Conservation (phyloP, 2,797 vertebrate species). For the Octomys mimax region DNA sequence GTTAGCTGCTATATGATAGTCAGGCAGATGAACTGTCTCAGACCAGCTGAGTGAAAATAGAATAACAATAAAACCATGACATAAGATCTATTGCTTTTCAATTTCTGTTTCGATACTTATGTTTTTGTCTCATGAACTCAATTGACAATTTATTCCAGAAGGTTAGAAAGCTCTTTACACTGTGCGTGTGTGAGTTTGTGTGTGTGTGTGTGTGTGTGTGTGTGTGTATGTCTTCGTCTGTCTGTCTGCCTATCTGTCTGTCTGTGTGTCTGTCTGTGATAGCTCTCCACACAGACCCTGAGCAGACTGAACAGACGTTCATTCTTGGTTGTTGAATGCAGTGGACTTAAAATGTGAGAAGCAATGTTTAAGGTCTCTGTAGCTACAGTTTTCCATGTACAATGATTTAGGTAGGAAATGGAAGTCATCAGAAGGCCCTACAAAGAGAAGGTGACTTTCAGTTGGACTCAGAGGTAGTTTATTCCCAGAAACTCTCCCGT, state of each 20-base stretch:
- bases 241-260: not conserved
- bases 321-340: not conserved
- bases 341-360: constrained; percentile 4
- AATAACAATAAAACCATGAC: not conserved
- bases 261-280: not conserved
- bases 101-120: not conserved
- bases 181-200: not conserved
- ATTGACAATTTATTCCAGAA: constrained; percentile 12
- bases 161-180: not conserved
- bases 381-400: not conserved
- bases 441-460: not conserved
- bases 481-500: not conserved
- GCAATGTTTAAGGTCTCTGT: not conserved
- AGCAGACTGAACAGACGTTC: not conserved
- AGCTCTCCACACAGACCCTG: not conserved
- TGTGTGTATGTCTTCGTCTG: too few species aligned
- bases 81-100: not conserved
- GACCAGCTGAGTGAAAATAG: not conserved
- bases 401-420: constrained; percentile 1
- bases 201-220: not conserved
- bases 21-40: not conserved
- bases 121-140: not conserved
- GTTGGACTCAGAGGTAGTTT: not conserved
- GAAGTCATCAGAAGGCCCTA: not conserved
- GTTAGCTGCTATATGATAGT: not conserved